Conservation (phyloP, 2,888 invertebrate species). For the Xanthorhoe spadicearia region DNA sequence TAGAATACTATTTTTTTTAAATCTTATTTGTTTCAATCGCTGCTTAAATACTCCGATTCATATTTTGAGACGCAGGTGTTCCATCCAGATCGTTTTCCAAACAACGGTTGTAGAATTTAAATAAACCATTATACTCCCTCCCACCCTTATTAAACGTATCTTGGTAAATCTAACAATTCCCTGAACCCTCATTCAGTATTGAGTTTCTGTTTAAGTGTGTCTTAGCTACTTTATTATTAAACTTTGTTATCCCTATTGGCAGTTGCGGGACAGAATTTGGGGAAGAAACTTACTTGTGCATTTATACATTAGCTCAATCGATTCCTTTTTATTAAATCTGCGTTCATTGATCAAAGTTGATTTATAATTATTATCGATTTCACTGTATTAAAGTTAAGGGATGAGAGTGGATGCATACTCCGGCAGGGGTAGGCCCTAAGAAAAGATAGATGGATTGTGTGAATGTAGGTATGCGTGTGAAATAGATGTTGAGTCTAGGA, state of each 20-base stretch:
- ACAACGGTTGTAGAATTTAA: slow-evolving; percentile 75
- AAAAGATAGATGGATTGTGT: too few relatives aligned
- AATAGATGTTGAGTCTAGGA: too few relatives aligned
- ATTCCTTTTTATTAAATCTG: background rate
- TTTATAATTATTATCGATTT: background rate
- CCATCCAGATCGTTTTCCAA: slow-evolving; percentile 63
- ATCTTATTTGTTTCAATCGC: too few relatives aligned
- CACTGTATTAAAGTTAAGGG: too few relatives aligned
- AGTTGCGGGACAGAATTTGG: slow-evolving; percentile 16
- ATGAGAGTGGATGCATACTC: too few relatives aligned
- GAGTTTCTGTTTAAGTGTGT: slow-evolving; percentile 40
- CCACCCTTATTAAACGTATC: slow-evolving; percentile 49
- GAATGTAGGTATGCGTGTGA: too few relatives aligned
- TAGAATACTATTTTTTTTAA: too few relatives aligned
- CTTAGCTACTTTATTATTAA: slow-evolving; percentile 30
- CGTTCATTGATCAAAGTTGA: background rate
- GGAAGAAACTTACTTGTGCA: slow-evolving; percentile 1
- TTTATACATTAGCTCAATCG: background rate
- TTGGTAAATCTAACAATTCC: slow-evolving; percentile 48
- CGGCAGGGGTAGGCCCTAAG: too few relatives aligned
- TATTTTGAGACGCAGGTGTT: slow-evolving; percentile 39
- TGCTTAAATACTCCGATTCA: slow-evolving; percentile 1
- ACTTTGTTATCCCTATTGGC: slow-evolving; percentile 26
- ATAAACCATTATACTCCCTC: slow-evolving; percentile 72
- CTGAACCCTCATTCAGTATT: slow-evolving; percentile 47